Conservation (phyloP, 2,797 vertebrate species). For the Gorsachius magnificus region DNA sequence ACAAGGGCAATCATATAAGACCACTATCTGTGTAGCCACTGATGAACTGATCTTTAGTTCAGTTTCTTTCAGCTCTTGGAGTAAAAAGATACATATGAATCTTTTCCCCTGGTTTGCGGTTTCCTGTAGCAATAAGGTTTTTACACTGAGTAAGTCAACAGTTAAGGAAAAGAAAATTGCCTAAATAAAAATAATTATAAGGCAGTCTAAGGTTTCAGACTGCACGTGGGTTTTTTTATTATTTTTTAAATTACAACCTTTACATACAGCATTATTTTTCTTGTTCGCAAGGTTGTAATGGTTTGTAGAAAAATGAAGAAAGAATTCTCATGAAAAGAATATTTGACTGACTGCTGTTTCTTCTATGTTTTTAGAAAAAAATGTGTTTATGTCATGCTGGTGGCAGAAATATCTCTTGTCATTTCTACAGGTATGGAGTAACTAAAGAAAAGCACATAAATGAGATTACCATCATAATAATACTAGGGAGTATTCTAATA, state of each 20-base stretch:
- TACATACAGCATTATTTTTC: background rate
- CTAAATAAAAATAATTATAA: constrained; percentile 28
- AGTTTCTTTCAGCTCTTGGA: background rate
- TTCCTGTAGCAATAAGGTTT: background rate
- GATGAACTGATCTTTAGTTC: background rate
- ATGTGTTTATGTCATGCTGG: constrained; percentile 22
- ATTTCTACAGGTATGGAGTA: constrained; percentile 53
- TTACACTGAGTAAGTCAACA: background rate
- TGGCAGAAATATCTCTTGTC: constrained; percentile 37
- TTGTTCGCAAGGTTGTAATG: background rate
- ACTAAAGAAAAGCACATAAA: constrained; percentile 60
- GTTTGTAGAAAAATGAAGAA: background rate
- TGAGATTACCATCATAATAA: constrained; percentile 15
- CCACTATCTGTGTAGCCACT: background rate
- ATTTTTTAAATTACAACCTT: background rate
- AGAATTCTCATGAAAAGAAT: constrained; percentile 18
- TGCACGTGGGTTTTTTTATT: background rate
- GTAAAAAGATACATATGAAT: background rate
- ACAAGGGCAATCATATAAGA: background rate
- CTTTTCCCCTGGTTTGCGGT: background rate
- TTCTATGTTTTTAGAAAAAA: constrained; percentile 30
- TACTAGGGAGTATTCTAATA: constrained; percentile 32
- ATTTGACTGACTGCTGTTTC: constrained; percentile 62
- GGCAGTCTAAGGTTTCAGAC: background rate
- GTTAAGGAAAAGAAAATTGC: background rate